Evolutionary conservation across 2,888 invertebrate species (phyloP).

Genomic region (Coelogynopora nodosa): DNA sequence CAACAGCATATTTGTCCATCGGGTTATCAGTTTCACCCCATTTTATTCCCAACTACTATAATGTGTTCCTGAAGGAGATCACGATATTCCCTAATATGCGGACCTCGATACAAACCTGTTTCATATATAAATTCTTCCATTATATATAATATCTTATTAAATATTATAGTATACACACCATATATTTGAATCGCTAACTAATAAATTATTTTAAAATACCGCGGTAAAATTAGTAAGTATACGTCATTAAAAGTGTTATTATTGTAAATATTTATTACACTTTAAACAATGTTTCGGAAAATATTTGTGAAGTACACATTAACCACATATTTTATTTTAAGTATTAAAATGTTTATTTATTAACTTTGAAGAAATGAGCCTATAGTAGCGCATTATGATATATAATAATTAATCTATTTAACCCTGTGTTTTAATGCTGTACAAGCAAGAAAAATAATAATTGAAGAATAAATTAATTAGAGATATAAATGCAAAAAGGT

Average conservation of each 20-base stretch:
- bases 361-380: not conserved
- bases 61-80: not conserved
- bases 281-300: not conserved
- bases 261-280: not conserved
- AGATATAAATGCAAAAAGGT: not conserved
- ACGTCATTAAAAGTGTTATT: not conserved
- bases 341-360: not conserved
- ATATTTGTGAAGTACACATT: not conserved
- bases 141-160: not conserved
- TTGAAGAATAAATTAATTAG: not conserved
- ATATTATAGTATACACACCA: not conserved
- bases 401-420: not conserved
- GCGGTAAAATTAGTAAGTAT: not conserved
- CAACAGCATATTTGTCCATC: not conserved
- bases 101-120: not conserved
- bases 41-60: not conserved
- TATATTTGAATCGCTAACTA: not conserved
- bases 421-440: not conserved
- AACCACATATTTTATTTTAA: not conserved
- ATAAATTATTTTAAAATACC: not conserved
- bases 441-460: not conserved
- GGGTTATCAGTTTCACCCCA: not conserved
- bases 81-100: not conserved
- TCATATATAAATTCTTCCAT: not conserved
- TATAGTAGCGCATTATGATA: not conserved